Evolutionary conservation across 1,140 invertebrate genomes (phyloP).

Genomic region (Drosophila orena): DNA sequence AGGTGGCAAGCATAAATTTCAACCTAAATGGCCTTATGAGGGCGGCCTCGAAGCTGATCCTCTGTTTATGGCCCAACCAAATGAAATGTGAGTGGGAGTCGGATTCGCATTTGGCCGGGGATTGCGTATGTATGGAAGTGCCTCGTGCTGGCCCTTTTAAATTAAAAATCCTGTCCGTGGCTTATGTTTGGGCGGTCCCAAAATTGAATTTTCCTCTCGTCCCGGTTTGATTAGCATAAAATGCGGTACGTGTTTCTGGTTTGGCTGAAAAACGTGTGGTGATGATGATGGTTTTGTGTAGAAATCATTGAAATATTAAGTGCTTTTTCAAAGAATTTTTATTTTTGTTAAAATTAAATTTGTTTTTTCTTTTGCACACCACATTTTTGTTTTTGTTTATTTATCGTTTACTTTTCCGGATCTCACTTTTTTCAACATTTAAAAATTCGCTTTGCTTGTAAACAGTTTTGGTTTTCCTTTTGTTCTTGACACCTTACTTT

Average conservation of each 20-base stretch:
- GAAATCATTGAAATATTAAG: constrained; percentile 38
- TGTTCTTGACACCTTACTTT: constrained; percentile 28
- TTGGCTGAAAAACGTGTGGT: constrained; percentile 28
- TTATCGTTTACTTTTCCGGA: constrained; percentile 33
- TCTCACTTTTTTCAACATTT: constrained; percentile 50
- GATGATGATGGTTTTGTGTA: neutral
- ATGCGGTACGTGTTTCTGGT: constrained; percentile 53
- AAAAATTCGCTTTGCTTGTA: constrained; percentile 60
- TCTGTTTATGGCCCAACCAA: constrained; percentile 66
- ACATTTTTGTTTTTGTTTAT: constrained; percentile 63
- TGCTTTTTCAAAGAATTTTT: constrained; percentile 70
- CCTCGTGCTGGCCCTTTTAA: constrained; percentile 56
- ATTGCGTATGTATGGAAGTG: neutral
- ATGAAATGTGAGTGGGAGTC: constrained; percentile 45
- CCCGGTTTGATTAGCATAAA: constrained; percentile 62
- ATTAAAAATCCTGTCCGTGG: constrained; percentile 59
- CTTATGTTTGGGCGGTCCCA: constrained; percentile 17
- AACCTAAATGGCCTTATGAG: constrained; percentile 67
- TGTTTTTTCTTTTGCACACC: constrained; percentile 61
- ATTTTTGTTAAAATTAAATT: constrained; percentile 77
- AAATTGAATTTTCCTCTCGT: constrained; percentile 59
- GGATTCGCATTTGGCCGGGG: constrained; percentile 14
- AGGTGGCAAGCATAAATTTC: constrained; percentile 70
- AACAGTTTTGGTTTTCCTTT: constrained; percentile 20
- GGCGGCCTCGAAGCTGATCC: constrained; percentile 58